These are phyloP conservation scores for Drosophila differens DNA, from an alignment of 2,888 invertebrate species.

Conservation along the genomic window DNA sequence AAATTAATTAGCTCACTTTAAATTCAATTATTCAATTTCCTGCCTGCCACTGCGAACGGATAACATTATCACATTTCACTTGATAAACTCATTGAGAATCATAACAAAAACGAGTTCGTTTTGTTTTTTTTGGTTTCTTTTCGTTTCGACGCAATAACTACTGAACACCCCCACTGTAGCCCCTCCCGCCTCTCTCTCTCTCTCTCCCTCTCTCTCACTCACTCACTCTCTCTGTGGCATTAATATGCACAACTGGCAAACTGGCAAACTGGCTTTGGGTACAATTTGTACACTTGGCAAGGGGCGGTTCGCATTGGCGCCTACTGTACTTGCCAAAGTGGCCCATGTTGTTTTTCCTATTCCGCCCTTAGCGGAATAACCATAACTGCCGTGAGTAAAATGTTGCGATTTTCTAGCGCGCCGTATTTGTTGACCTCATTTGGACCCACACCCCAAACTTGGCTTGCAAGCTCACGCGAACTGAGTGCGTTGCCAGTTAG, in stretches of 20 bases:
- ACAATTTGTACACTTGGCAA: slow-evolving; percentile 8
- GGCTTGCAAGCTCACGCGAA: background rate
- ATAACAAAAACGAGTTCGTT: slow-evolving; percentile 66
- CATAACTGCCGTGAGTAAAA: slow-evolving; percentile 12
- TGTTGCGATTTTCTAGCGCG: slow-evolving; percentile 47
- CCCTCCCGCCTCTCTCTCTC: background rate
- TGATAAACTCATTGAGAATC: slow-evolving; percentile 57
- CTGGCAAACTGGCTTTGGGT: slow-evolving; percentile 46
- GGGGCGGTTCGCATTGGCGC: slow-evolving; percentile 50
- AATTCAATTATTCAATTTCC: slow-evolving; percentile 42
- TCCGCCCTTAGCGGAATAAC: slow-evolving; percentile 30
- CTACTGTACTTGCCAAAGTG: slow-evolving; percentile 64
- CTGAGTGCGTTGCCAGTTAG: background rate
- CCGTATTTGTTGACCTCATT: slow-evolving; percentile 63
- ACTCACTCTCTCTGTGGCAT: slow-evolving; percentile 40
- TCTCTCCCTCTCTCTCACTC: background rate
- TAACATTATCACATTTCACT: background rate
- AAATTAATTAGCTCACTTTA: slow-evolving; percentile 24
- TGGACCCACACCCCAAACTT: slow-evolving; percentile 47
- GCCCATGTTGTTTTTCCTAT: background rate
- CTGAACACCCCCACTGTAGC: slow-evolving; percentile 15
- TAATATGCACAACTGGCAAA: slow-evolving; percentile 71
- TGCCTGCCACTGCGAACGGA: slow-evolving; percentile 4
- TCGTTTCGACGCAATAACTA: slow-evolving; percentile 24
- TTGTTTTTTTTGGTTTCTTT: background rate